Percentiles rank a stretch among this genome's conserved stretches.
phyloP scores from a whole-genome alignment of 2,888 invertebrate species.

The Orchesella flavescens region DNA sequence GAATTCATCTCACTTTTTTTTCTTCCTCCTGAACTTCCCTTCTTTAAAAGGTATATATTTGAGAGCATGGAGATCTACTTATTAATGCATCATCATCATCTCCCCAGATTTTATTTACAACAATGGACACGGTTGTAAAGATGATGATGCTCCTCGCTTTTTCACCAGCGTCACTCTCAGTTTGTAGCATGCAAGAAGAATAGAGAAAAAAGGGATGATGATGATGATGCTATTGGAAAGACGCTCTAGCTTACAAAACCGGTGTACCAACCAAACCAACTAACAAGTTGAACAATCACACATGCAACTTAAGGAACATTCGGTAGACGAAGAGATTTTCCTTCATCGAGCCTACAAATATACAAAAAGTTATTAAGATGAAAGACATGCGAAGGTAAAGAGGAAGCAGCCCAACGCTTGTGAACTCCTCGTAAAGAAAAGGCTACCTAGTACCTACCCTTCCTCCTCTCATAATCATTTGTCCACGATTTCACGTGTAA shows the following conservation, averaged over 20 bases:
- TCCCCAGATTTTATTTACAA: conserved; percentile 46
- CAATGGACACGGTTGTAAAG: conserved; percentile 54
- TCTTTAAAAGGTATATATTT: not conserved
- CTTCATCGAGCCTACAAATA: conserved; percentile 1
- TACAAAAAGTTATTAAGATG: not conserved
- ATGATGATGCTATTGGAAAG: not conserved
- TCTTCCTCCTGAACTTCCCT: too few species aligned
- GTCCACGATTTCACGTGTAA: conserved; percentile 59
- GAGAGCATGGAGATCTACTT: conserved; percentile 16
- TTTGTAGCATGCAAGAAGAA: conserved; percentile 42
- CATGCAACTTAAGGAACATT: conserved; percentile 39
- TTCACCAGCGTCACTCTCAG: not conserved
- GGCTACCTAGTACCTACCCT: conserved; percentile 35
- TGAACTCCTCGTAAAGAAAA: not conserved
- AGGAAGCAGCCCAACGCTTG: not conserved
- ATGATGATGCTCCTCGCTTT: conserved; percentile 20
- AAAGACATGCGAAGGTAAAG: not conserved
- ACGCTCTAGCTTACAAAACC: not conserved
- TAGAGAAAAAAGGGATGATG: conserved; percentile 28
- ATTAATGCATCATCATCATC: conserved; percentile 41
- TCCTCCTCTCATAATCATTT: conserved; percentile 36
- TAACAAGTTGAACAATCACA: conserved; percentile 19
- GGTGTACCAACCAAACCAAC: not conserved
- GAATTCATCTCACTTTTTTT: not conserved
- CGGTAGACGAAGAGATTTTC: conserved; percentile 54